Base-by-base conservation (phyloP, 1,140 invertebrate genomes). In the Brachionus manjavacas region DNA sequence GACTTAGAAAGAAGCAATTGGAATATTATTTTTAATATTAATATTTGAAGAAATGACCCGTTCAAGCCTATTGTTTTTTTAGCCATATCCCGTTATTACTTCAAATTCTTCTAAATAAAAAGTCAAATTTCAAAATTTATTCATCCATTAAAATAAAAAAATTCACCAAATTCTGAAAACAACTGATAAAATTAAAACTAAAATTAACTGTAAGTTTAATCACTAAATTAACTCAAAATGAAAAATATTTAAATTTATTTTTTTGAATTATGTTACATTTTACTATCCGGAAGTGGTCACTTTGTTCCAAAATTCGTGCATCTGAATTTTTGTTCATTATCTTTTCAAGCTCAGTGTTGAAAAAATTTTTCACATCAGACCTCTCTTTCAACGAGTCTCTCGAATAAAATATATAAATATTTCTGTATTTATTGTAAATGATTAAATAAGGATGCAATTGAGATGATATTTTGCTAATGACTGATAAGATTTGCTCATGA, bases 211-310 rank as follows among this genome's bases (percentile, higher is more conserved):
- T 31, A 31, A n/a, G 12, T 70, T 31, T 35, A 35, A 31, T 35
- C 31, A 35, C 31, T 35, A 35, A 35, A 35, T 41, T 43, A n/a
- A 41, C 41, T 49, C 46, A 76, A 76, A 76, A 76, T 23, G 72
- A 76, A 49, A 76, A 76, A 76, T 76, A 76, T 35, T 76, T 76
- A 49, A 76, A 76, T 14, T 76, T 46, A 25, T 76, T 76, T 35
- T 31, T 49, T 76, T 46, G 41, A 28, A 76, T 46, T 3, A 76
- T 16, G 41, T 28, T 76, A 49, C 72, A 76, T 23, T 49, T 76
- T 14, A 76, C 25, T 28, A 76, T 49, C 8, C 23, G 46, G 52
- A 49, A 76, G 16, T 76, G 52, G 12, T 76, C 43, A 14, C 41
- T 16, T 49, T 49, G 8, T 1, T 76, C 72, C 6, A 76, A 49